These are phyloP conservation scores for Chloropsis cyanopogon DNA, from an alignment of 2,113 vertebrate genomes.

Conservation along the genomic window DNA sequence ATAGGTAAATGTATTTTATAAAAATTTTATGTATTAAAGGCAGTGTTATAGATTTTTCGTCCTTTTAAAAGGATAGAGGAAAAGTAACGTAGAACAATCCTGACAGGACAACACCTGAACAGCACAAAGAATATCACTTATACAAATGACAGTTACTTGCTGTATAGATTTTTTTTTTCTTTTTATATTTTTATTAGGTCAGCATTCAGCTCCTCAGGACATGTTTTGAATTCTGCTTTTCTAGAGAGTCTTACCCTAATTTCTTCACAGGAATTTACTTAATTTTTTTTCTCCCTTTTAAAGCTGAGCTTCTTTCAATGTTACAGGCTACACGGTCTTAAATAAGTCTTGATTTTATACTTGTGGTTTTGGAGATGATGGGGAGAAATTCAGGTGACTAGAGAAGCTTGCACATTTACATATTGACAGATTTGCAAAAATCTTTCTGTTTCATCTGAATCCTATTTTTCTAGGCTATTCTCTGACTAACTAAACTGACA, in stretches of 20 bases:
- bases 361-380: accelerated
- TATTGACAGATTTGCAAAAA: background rate
- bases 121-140: background rate
- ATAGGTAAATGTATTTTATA: background rate
- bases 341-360: background rate
- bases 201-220: background rate
- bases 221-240: background rate
- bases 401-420: background rate
- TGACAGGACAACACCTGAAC: background rate
- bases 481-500: background rate
- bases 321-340: background rate
- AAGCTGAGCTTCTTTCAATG: background rate
- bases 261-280: background rate
- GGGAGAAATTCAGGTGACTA: background rate
- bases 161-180: background rate
- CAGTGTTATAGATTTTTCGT: background rate
- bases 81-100: background rate
- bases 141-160: background rate
- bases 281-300: background rate
- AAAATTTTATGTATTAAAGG: background rate
- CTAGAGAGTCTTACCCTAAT: background rate
- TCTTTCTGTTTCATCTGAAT: background rate
- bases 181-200: background rate
- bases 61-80: background rate
- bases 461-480: background rate